These are phyloP conservation scores for Chalcosyrphus nemorum DNA, from an alignment of 2,888 invertebrate species.

Conservation along the genomic window DNA sequence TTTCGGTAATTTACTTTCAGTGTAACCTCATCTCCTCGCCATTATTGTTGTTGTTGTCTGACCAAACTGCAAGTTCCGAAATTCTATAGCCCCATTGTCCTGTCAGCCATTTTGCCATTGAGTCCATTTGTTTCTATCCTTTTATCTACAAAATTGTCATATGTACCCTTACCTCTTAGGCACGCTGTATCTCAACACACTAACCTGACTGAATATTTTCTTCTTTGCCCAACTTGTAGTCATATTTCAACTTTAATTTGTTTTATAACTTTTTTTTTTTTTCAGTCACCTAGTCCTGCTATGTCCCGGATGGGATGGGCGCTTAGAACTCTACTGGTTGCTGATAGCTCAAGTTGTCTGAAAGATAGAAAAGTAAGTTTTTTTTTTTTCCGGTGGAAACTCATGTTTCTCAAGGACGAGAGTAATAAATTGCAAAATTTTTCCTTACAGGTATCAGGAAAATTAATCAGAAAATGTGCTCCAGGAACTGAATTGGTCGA, in stretches of 20 bases:
- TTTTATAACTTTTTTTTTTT: constrained; percentile 30
- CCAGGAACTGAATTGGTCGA: constrained; percentile 92
- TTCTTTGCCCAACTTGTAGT: not conserved
- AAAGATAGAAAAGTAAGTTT: constrained; percentile 85
- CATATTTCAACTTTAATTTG: not conserved
- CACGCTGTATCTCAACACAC: constrained; percentile 34
- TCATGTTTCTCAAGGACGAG: constrained; percentile 1
- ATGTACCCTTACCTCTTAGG: not conserved
- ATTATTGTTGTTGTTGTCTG: not conserved
- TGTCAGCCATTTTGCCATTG: constrained; percentile 1
- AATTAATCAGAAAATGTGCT: constrained; percentile 87
- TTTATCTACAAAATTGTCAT: not conserved
- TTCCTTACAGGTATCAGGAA: constrained; percentile 83
- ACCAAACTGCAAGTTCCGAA: not conserved
- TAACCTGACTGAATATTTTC: not conserved
- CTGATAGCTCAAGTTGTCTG: constrained; percentile 85
- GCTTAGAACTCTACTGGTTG: constrained; percentile 86
- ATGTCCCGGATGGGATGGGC: constrained; percentile 88
- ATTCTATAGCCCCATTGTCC: not conserved
- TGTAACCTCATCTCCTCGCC: not conserved
- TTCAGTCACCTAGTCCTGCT: constrained; percentile 85
- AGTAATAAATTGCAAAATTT: constrained; percentile 39
- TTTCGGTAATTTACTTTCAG: constrained; percentile 17
- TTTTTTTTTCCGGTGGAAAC: constrained; percentile 13
- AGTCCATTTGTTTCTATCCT: not conserved